phyloP scores from a whole-genome alignment of 2,113 vertebrate genomes.

The Hypanus sabinus region DNA sequence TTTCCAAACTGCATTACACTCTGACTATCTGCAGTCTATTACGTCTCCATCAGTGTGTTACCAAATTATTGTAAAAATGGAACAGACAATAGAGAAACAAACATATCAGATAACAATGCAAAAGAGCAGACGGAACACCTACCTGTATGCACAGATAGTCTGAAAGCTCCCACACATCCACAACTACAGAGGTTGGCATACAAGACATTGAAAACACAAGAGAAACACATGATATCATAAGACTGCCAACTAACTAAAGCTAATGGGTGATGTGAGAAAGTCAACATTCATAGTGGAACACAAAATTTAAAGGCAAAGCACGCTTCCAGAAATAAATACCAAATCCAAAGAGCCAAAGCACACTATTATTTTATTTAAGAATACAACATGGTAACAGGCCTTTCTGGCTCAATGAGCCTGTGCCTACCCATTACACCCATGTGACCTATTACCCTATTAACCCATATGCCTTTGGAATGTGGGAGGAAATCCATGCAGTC shows the following conservation, averaged over 20 bases:
- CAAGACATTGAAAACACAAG: neutral
- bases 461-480: too few relatives aligned
- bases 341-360: neutral
- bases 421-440: too few relatives aligned
- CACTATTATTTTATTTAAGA: neutral
- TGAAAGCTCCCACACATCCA: neutral
- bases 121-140: neutral
- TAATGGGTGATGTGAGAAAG: neutral
- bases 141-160: neutral
- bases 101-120: neutral
- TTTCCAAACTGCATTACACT: too few relatives aligned
- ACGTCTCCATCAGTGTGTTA: neutral
- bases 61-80: neutral
- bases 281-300: neutral
- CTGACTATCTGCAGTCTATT: too few relatives aligned
- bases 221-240: neutral
- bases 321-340: neutral
- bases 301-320: neutral
- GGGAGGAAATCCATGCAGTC: too few relatives aligned
- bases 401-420: too few relatives aligned
- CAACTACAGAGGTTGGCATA: neutral
- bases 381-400: too few relatives aligned
- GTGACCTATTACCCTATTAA: too few relatives aligned
- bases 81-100: neutral
- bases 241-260: neutral